These are phyloP conservation scores for Oreortyx pictus DNA, from an alignment of 2,797 vertebrate species.

Conservation along the genomic window DNA sequence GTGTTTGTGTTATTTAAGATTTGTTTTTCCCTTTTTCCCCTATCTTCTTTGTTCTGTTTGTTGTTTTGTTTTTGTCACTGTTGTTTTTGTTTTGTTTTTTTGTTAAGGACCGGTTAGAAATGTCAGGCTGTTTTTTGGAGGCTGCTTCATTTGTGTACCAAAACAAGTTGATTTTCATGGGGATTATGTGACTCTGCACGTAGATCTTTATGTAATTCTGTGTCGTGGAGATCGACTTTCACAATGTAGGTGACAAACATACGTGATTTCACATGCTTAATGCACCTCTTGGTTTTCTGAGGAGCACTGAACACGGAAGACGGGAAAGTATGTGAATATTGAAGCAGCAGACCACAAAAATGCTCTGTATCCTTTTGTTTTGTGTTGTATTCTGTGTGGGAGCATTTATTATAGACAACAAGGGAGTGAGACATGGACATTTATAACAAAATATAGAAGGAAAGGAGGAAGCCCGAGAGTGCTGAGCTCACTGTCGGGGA, in stretches of 20 bases:
- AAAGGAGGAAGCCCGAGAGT: not conserved
- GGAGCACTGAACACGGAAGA: not conserved
- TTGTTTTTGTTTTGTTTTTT: too few relatives aligned
- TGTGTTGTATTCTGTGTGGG: not conserved
- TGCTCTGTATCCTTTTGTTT: slow-evolving; percentile 45
- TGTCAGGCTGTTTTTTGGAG: slow-evolving; percentile 18
- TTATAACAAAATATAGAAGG: not conserved
- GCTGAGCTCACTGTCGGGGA: not conserved
- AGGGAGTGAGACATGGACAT: not conserved
- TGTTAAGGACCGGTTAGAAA: not conserved
- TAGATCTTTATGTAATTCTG: slow-evolving; percentile 62
- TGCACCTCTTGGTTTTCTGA: slow-evolving; percentile 8
- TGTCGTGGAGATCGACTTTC: slow-evolving; percentile 28
- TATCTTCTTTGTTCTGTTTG: not conserved
- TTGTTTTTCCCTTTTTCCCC: not conserved
- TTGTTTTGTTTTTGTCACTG: too few relatives aligned
- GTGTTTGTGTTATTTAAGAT: not conserved
- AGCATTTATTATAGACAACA: not conserved
- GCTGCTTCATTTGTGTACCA: slow-evolving; percentile 44
- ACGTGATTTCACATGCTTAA: slow-evolving; percentile 18
- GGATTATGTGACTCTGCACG: not conserved
- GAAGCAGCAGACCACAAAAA: not conserved
- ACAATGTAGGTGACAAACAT: not conserved
- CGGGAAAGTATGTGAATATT: not conserved
- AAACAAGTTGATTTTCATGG: slow-evolving; percentile 59